Base-by-base conservation (phyloP, 2,797 vertebrate species). In the Arnoldichthys spilopterus region DNA sequence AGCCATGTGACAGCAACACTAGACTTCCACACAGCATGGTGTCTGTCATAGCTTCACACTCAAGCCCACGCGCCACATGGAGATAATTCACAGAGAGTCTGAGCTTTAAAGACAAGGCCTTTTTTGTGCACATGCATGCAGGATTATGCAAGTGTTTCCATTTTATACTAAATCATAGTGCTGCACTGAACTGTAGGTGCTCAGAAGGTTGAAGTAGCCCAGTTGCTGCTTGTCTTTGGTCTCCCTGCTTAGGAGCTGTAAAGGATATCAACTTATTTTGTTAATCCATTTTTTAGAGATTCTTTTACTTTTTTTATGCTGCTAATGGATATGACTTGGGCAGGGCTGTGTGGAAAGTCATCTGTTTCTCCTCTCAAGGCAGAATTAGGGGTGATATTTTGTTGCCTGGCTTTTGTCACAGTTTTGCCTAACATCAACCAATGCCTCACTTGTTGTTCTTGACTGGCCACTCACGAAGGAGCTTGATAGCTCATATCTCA, bases 1-100 rank as follows among this genome's bases (percentile, higher is more conserved):
- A 53, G 83, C 47, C 73, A 76, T 40, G 73, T 79, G 79, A 83
- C 72, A 56, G 63, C 58, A 80, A 74, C 62, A n/a, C 75, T 68
- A 56, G 67, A 67, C 74, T 72, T 80, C 67, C 61, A 51, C 43
- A n/a, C 49, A 54, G 63, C 62, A 40, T 70, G 63, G 24, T n/a
- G 5, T 70, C 71, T 76, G 76, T 66, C 32, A 77, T 58, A 37
- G 61, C 22, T 71, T 66, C 72, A 75, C 67, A 76, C 47, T 72
- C 51, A 53, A 66, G 43, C 32, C 22, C 59, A 78, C 53, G 74
- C 71, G 30, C 58, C 34, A 75, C 73, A 69, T 45, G 40, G 43
- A 79, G 61, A 79, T 68, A 53, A 53, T 69, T 54, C 73, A 67
- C 53, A 40, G 26, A 43, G 47, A 5, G n/a, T 30, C 32, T 13